Percentiles rank a stretch among this genome's conserved stretches.
Conservation (phyloP, 1,140 invertebrate species). For the Sitobion miscanthi region DNA sequence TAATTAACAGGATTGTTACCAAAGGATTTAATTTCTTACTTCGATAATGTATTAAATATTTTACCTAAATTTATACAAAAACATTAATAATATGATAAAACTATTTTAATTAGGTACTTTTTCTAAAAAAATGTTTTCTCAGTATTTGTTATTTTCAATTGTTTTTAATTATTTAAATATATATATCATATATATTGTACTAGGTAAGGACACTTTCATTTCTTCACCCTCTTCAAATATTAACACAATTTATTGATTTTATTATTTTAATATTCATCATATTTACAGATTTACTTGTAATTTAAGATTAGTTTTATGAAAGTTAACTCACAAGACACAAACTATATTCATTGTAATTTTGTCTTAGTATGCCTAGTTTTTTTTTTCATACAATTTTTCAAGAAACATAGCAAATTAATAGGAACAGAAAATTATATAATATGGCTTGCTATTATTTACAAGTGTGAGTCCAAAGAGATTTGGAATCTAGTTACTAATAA, state of each 20-base stretch:
- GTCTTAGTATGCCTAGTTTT: not conserved
- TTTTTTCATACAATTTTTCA: not conserved
- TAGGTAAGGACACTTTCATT: not conserved
- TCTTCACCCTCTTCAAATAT: not conserved
- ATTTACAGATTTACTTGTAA: not conserved
- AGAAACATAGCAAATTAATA: not conserved
- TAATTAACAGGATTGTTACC: not conserved
- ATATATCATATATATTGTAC: not conserved
- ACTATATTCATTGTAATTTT: not conserved
- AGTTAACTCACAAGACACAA: not conserved
- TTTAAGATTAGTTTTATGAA: not conserved
- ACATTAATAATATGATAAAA: not conserved
- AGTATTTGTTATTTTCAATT: not conserved
- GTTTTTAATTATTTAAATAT: not conserved
- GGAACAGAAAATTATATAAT: not conserved
- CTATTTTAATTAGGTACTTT: not conserved
- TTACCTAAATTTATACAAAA: not conserved
- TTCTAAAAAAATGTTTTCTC: not conserved
- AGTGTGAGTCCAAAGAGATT: not conserved
- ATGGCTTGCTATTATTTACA: not conserved
- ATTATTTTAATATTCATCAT: not conserved
- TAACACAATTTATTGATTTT: not conserved
- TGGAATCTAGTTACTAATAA: not conserved
- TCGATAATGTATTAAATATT: not conserved
- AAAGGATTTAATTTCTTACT: not conserved